Evolutionary conservation across 2,113 vertebrate genomes (phyloP).

Genomic region (Siniperca chuatsi): DNA sequence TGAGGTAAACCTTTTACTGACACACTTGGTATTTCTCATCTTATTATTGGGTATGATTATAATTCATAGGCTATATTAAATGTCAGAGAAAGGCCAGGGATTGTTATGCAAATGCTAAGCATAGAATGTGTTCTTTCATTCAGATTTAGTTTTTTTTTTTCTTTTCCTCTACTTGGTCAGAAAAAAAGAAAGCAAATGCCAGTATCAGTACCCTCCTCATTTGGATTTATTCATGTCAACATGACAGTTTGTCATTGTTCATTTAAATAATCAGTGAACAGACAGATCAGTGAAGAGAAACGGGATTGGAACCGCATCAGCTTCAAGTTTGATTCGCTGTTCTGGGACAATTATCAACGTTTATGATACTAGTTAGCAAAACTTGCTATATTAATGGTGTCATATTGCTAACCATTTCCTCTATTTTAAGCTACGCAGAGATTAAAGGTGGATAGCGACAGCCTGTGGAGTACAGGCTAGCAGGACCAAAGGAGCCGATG

Average conservation of each 20-base stretch:
- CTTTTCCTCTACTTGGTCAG: constrained; percentile 1
- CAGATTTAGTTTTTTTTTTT: constrained; percentile 42
- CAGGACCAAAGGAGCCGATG: background rate
- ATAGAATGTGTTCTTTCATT: constrained; percentile 78
- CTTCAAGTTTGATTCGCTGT: background rate
- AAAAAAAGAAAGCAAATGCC: constrained; percentile 55
- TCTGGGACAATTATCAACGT: background rate
- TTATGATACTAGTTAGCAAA: too few relatives aligned
- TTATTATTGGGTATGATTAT: constrained; percentile 83
- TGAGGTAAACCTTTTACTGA: constrained; percentile 78
- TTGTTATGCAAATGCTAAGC: constrained; percentile 84
- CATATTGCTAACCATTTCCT: too few relatives aligned
- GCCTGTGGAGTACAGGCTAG: too few relatives aligned
- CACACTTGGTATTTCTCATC: constrained; percentile 80
- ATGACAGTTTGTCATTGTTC: background rate
- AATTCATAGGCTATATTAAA: constrained; percentile 84
- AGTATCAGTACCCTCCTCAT: constrained; percentile 17
- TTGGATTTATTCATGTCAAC: constrained; percentile 3
- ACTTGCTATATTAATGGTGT: too few relatives aligned
- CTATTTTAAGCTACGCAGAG: too few relatives aligned
- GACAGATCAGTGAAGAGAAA: background rate
- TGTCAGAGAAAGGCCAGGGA: constrained; percentile 84
- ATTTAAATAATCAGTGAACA: constrained; percentile 24
- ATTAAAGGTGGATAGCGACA: too few relatives aligned
- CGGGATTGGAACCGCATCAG: background rate